Percentiles rank a stretch among this genome's conserved stretches.
Conservation (phyloP, 2,888 invertebrate genomes). For the Drosophila anomelani region DNA sequence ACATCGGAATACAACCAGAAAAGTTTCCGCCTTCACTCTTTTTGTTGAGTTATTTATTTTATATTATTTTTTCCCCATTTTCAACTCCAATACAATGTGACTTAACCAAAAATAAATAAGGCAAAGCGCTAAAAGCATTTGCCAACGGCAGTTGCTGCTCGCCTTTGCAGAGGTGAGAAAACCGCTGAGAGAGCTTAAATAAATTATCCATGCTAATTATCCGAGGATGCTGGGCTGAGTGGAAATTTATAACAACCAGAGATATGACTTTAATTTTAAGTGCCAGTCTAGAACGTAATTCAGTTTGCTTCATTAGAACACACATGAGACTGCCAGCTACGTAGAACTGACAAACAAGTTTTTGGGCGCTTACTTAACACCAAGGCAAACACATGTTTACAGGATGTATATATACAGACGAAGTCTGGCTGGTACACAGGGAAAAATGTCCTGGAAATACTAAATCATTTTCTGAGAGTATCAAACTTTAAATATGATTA, state of each 20-base stretch:
- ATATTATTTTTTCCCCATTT: slow-evolving; percentile 3
- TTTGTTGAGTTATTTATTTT: slow-evolving; percentile 12
- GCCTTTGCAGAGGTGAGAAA: slow-evolving; percentile 34
- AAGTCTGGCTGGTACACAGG: slow-evolving; percentile 16
- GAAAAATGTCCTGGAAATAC: background rate
- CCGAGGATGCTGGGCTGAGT: slow-evolving; percentile 18
- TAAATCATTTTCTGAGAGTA: background rate
- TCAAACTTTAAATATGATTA: background rate
- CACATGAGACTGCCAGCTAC: slow-evolving; percentile 32
- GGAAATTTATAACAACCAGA: slow-evolving; percentile 20
- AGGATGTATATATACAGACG: slow-evolving; percentile 35
- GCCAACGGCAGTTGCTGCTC: slow-evolving; percentile 22
- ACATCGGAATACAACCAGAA: slow-evolving; percentile 21
- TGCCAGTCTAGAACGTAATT: slow-evolving; percentile 46
- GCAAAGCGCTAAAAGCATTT: slow-evolving; percentile 46
- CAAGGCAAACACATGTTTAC: slow-evolving; percentile 71
- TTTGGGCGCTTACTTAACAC: slow-evolving; percentile 64
- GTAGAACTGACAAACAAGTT: slow-evolving; percentile 62
- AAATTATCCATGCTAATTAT: slow-evolving; percentile 66
- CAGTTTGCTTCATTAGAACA: slow-evolving; percentile 47
- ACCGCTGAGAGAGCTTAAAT: slow-evolving; percentile 43
- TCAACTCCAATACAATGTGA: slow-evolving; percentile 46
- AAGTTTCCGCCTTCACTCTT: slow-evolving; percentile 45
- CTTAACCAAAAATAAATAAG: slow-evolving; percentile 51
- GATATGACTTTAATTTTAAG: slow-evolving; percentile 33